These are phyloP conservation scores for Physella acuta DNA, from an alignment of 1,140 invertebrate species.

Conservation along the genomic window DNA sequence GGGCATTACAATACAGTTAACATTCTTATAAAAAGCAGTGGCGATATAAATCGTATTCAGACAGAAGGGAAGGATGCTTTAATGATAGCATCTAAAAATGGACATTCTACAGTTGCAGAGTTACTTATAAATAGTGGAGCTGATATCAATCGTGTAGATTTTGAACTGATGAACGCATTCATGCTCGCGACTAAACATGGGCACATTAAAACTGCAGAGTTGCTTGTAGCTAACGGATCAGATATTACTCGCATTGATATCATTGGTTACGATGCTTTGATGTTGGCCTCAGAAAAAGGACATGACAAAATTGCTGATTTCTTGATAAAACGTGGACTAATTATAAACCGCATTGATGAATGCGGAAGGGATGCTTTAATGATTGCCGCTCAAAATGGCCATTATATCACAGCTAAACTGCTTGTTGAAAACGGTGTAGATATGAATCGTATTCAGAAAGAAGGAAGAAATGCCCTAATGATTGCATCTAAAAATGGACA, in stretches of 20 bases:
- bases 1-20: constrained; percentile 22
- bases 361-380: constrained; percentile 27
- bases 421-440: constrained; percentile 18
- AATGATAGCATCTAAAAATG: constrained; percentile 20
- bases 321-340: constrained; percentile 18
- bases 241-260: constrained; percentile 1
- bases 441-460: constrained; percentile 11
- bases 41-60: constrained; percentile 19
- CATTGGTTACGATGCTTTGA: background rate
- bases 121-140: constrained; percentile 20
- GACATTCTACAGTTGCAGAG: constrained; percentile 20
- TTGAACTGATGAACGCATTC: constrained; percentile 1
- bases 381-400: constrained; percentile 28
- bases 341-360: constrained; percentile 21
- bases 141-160: constrained; percentile 11
- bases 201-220: background rate
- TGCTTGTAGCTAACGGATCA: too few species aligned
- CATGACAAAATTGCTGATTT: constrained; percentile 15
- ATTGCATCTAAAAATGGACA: constrained; percentile 25
- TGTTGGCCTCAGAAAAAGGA: background rate
- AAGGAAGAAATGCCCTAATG: constrained; percentile 28
- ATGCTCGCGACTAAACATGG: background rate
- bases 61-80: constrained; percentile 28
- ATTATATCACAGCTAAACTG: constrained; percentile 19
- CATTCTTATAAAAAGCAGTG: constrained; percentile 20